phyloP scores from a whole-genome alignment of 2,113 vertebrate species.

The Puffinus mauretanicus region DNA sequence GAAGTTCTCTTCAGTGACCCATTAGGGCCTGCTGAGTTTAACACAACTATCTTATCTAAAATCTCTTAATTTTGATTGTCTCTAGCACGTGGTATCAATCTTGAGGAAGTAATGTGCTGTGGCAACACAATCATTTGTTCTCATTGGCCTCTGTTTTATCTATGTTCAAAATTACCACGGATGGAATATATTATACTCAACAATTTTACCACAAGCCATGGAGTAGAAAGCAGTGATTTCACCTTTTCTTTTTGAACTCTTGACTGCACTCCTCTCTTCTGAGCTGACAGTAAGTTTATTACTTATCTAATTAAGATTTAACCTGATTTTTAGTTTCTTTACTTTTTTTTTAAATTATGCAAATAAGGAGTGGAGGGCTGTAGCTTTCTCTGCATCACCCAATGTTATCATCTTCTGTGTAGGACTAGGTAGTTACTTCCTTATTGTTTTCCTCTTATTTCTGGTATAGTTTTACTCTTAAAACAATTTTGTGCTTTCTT shows the following conservation, averaged over 20 bases:
- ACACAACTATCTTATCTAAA: background rate
- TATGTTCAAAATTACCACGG: background rate
- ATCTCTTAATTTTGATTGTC: background rate
- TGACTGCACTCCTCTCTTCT: background rate
- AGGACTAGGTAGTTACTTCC: background rate
- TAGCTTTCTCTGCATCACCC: background rate
- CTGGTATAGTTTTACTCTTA: background rate
- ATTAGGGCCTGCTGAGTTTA: background rate
- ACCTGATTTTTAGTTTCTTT: background rate
- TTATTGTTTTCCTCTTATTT: background rate
- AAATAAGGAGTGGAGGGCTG: background rate
- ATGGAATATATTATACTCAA: background rate
- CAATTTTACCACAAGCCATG: background rate
- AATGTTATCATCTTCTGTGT: background rate
- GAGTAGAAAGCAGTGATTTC: background rate
- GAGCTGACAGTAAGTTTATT: background rate
- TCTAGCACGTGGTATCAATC: background rate
- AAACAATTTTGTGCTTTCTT: background rate
- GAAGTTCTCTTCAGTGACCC: background rate
- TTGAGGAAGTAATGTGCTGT: background rate
- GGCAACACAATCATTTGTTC: background rate
- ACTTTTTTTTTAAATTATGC: background rate
- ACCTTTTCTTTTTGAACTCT: background rate
- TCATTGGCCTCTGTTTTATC: background rate
- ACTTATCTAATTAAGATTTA: background rate